Evolutionary conservation across 2,888 invertebrate genomes (phyloP).

Genomic region (Theretra japonica): DNA sequence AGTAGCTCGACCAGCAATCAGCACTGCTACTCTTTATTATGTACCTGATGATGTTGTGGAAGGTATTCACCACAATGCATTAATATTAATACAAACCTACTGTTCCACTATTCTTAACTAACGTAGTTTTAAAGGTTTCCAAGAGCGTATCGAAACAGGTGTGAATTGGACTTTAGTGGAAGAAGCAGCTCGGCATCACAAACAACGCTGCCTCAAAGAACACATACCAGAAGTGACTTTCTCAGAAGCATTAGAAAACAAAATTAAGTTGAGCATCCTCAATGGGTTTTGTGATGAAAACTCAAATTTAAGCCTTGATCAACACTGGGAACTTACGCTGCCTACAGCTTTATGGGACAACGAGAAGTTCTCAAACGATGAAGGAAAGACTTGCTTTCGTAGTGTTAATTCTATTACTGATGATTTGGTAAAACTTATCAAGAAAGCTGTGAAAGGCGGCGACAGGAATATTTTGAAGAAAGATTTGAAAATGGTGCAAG

Average conservation of each 20-base stretch:
- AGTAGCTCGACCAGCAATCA: slow-evolving; percentile 61
- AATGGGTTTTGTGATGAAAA: slow-evolving; percentile 62
- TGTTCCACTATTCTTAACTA: background rate
- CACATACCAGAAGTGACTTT: slow-evolving; percentile 55
- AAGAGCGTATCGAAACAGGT: slow-evolving; percentile 67
- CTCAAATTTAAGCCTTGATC: slow-evolving; percentile 57
- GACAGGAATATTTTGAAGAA: slow-evolving; percentile 56
- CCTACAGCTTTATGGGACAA: slow-evolving; percentile 71
- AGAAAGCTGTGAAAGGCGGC: slow-evolving; percentile 55
- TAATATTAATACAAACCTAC: background rate
- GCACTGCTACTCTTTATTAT: slow-evolving; percentile 65
- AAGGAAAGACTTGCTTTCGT: slow-evolving; percentile 67
- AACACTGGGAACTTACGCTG: slow-evolving; percentile 68
- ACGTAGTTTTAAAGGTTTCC: slow-evolving; percentile 58
- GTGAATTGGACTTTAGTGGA: slow-evolving; percentile 69
- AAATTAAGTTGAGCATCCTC: slow-evolving; percentile 66
- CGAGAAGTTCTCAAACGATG: slow-evolving; percentile 65
- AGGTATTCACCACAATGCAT: slow-evolving; percentile 50
- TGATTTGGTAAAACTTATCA: slow-evolving; percentile 60
- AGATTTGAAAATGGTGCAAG: slow-evolving; percentile 57
- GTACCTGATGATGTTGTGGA: slow-evolving; percentile 64
- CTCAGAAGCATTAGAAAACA: slow-evolving; percentile 62
- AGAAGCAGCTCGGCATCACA: slow-evolving; percentile 60
- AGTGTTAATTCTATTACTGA: slow-evolving; percentile 67
- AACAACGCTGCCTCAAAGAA: slow-evolving; percentile 51